Conservation (phyloP, 35 echinoderm and acorn worm genomes). For the Hemicentrotus pulcherrimus region DNA sequence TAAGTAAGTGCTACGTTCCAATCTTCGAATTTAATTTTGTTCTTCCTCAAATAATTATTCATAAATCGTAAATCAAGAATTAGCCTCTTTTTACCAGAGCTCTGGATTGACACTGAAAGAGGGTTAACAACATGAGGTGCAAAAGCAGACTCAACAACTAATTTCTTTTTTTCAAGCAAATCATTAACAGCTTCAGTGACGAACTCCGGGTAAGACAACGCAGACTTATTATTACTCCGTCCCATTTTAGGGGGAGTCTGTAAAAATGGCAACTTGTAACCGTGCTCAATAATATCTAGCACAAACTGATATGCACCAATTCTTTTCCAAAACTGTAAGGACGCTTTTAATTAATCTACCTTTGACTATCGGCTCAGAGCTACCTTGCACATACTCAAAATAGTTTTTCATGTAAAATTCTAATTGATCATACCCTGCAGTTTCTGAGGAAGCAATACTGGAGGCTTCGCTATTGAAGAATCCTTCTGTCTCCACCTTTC, state of each 20-base stretch:
- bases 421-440: constrained; percentile 24
- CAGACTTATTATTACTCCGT: constrained; percentile 46
- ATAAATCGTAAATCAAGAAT: constrained; percentile 56
- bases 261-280: constrained; percentile 51
- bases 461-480: neutral
- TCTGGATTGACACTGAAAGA: constrained; percentile 47
- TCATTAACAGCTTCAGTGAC: constrained; percentile 34
- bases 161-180: constrained; percentile 3
- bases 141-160: neutral
- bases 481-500: neutral
- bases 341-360: constrained; percentile 38
- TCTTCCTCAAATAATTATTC: constrained; percentile 50
- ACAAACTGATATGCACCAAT: constrained; percentile 34
- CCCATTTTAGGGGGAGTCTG: neutral
- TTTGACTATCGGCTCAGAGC: too few relatives aligned
- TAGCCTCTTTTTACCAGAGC: constrained; percentile 54
- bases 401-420: constrained; percentile 43
- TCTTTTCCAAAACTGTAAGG: constrained; percentile 32
- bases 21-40: constrained; percentile 46
- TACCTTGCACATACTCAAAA: constrained; percentile 57
- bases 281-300: constrained; percentile 22
- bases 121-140: constrained; percentile 46
- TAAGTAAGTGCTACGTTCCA: constrained; percentile 14
- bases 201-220: constrained; percentile 46
- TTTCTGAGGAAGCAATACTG: neutral